Base-by-base conservation (phyloP, 1,140 invertebrate species). In the Drosophila nigrodunni region DNA sequence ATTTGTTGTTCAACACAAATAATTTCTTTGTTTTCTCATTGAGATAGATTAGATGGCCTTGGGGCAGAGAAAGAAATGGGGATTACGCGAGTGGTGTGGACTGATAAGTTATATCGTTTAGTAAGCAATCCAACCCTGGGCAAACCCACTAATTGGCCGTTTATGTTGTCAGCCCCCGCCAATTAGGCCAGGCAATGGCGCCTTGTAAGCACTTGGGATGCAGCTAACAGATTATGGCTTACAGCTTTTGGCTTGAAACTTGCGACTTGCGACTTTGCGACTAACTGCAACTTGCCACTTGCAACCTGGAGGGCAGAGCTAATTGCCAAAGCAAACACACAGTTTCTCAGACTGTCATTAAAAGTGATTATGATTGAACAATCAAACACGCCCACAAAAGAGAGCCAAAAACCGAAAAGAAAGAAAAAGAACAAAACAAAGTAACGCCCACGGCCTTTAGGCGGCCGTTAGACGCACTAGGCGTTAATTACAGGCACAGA, bases 331-430 rank as follows among this genome's bases (percentile, higher is more conserved):
- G 78, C 55, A 76, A 86, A 65, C 75, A 78, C 18, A 15, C 49
- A 30, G 34, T n/a, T 43, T 25, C 43, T 34, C 34, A 61, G 72
- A 57, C 76, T 88, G 73, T 86, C 82, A 87, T 86, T 86, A 86
- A 62, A 59, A 18, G 58, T 74, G 73, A 65, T 80, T 87, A 80
- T 88, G 82, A 87, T 88, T 87, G 80, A 87, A 87, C 82, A 87
- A 88, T 87, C 77, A 88, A 77, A 83, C 83, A 77, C 82, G 77
- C 82, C 82, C 71, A 41, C 44, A 10, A 10, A 13, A 64, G 73
- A 60, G 39, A 34, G 13, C 58, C 5, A 77, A 73, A 30, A 30
- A 30, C 10, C 11, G 11, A 50, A 11, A 30, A 30, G 25, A 25
- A 18, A 50, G 9, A 18, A 10, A 18, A 21, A 21, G 2, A 30